phyloP scores from a whole-genome alignment of 2,888 invertebrate species.

The Chaetoderma sp. region DNA sequence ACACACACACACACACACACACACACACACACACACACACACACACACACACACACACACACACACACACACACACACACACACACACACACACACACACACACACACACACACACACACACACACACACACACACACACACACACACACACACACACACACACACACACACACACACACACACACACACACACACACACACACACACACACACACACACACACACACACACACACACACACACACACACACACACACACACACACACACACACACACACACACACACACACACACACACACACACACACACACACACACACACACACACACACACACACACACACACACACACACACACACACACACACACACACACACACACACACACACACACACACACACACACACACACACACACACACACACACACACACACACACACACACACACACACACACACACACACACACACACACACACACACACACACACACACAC shows the following conservation, averaged over 20 bases:
- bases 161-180: neutral
- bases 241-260: neutral
- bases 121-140: neutral
- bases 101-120: neutral
- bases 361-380: neutral
- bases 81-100: neutral
- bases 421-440: neutral
- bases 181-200: neutral
- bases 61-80: neutral
- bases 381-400: neutral
- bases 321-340: neutral
- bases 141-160: neutral
- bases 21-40: neutral
- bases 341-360: neutral
- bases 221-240: neutral
- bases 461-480: neutral
- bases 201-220: neutral
- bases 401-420: neutral
- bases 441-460: neutral
- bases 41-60: neutral
- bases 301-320: neutral
- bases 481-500: neutral
- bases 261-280: neutral
- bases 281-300: neutral
- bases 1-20: neutral